Percentiles rank a stretch among this genome's conserved stretches.
These are phyloP conservation scores for Netelia virgata DNA, from an alignment of 2,888 invertebrate genomes.

Conservation along the genomic window DNA sequence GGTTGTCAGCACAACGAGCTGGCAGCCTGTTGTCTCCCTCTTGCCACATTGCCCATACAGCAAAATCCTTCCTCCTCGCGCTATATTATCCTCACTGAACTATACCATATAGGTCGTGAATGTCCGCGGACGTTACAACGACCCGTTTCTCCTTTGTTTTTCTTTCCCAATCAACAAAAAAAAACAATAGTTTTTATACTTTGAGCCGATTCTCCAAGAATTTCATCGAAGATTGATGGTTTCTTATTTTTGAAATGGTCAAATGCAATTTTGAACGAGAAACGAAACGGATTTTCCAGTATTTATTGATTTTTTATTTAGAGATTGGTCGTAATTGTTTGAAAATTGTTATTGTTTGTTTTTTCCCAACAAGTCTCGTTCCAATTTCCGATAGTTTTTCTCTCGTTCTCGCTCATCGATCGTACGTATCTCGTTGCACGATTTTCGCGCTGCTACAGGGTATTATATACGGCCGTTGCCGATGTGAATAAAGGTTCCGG, in stretches of 20 bases:
- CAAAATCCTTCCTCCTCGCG: constrained; percentile 11
- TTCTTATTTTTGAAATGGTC: not conserved
- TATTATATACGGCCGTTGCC: constrained; percentile 15
- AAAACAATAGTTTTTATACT: not conserved
- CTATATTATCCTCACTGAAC: constrained; percentile 3
- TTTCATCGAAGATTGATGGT: not conserved
- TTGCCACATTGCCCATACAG: constrained; percentile 18
- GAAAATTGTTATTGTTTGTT: not conserved
- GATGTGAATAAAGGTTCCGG: constrained; percentile 45
- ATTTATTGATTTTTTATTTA: not conserved
- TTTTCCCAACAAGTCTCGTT: not conserved
- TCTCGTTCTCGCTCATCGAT: constrained; percentile 32
- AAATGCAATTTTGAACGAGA: too few species aligned
- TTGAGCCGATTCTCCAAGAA: not conserved
- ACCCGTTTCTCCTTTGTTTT: constrained; percentile 2
- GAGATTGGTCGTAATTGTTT: too few species aligned
- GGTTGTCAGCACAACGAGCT: constrained; percentile 44
- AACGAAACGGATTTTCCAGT: too few species aligned
- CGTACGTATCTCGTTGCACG: constrained; percentile 1
- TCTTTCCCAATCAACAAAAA: constrained; percentile 3
- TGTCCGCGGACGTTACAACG: constrained; percentile 1
- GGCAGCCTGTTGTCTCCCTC: constrained; percentile 7
- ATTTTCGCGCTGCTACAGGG: constrained; percentile 13
- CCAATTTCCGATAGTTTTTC: not conserved
- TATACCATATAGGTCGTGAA: constrained; percentile 49